Conservation (phyloP, 2,888 invertebrate genomes). For the Glaucopsyche alexis region DNA sequence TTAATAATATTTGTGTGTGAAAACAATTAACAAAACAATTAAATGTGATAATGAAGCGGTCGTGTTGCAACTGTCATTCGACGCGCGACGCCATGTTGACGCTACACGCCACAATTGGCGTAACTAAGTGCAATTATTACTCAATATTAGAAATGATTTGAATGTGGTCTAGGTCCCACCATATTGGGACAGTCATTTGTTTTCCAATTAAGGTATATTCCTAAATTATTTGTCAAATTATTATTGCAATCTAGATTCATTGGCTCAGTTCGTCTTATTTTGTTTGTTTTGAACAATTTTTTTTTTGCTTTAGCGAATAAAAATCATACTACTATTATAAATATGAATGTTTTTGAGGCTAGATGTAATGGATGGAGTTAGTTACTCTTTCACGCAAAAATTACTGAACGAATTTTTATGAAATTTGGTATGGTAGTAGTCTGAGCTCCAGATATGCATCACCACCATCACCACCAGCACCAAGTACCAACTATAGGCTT, state of each 20-base stretch:
- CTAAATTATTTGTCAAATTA: not conserved
- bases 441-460: too few species aligned
- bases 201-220: not conserved
- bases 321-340: not conserved
- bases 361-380: too few species aligned
- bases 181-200: not conserved
- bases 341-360: not conserved
- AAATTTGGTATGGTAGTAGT: too few species aligned
- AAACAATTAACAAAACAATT: constrained; percentile 4
- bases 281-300: not conserved
- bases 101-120: not conserved
- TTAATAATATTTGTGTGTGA: not conserved
- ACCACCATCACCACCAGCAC: too few species aligned
- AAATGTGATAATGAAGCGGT: constrained; percentile 22
- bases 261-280: not conserved
- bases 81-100: not conserved
- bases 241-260: not conserved
- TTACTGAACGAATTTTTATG: too few species aligned
- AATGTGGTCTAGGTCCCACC: not conserved
- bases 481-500: too few species aligned
- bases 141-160: constrained; percentile 17
- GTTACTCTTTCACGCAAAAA: too few species aligned
- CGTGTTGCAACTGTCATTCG: not conserved
- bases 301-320: not conserved
- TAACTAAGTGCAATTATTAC: not conserved